These are phyloP conservation scores for Thymallus thymallus DNA, from an alignment of 2,113 vertebrate genomes.

Conservation along the genomic window DNA sequence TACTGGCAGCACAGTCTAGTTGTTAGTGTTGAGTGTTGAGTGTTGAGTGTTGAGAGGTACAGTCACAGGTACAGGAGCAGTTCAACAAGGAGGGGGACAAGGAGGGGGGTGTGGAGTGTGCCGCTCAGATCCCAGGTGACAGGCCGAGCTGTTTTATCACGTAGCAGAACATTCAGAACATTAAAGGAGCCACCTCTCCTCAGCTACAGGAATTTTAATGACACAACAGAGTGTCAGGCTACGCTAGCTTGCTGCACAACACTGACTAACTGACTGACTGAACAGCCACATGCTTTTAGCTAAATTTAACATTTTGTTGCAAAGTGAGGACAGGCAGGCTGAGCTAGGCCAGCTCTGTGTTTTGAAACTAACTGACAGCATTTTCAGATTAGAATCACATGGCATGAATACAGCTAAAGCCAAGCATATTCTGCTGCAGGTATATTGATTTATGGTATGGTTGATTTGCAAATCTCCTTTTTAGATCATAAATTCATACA, in stretches of 20 bases:
- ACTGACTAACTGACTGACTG: not conserved
- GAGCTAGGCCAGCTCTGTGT: not conserved
- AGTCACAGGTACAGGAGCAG: not conserved
- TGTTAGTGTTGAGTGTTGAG: conserved; percentile 1
- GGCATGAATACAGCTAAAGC: not conserved
- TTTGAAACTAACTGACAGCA: not conserved
- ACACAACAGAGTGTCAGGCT: conserved; percentile 9
- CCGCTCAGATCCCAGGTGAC: conserved; percentile 3
- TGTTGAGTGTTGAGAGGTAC: no score
- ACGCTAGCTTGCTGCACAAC: not conserved
- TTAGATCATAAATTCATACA: not conserved
- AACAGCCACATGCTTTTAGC: not conserved
- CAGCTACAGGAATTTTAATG: conserved; percentile 24
- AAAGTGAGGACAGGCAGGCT: not conserved
- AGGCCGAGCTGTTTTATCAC: conserved; percentile 2
- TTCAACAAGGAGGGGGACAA: not conserved
- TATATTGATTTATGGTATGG: conserved; percentile 7
- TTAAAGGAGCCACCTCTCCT: conserved; percentile 11
- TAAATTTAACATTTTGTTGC: conserved; percentile 7
- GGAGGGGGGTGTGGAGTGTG: not conserved
- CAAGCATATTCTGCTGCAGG: not conserved
- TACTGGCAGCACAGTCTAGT: not conserved
- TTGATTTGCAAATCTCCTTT: not conserved
- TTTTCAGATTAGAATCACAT: not conserved
- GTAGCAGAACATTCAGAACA: not conserved